phyloP scores from a whole-genome alignment of 2,888 invertebrate genomes.

The Sericinus montela region DNA sequence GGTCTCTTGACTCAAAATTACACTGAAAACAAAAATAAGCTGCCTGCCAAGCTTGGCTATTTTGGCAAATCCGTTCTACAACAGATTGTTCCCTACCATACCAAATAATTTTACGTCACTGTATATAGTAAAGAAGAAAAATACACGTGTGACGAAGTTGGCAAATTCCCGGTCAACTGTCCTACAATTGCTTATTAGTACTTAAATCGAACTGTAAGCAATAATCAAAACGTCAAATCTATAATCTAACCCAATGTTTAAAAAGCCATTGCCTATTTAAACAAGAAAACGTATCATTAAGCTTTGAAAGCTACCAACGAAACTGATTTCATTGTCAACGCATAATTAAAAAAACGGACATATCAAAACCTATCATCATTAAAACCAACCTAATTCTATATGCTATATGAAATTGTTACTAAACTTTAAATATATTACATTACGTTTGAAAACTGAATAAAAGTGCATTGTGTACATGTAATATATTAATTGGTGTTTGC shows the following conservation, averaged over 20 bases:
- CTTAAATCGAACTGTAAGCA: background rate
- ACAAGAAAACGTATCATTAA: constrained; percentile 44
- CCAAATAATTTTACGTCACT: too few relatives aligned
- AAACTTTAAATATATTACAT: background rate
- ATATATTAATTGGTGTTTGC: background rate
- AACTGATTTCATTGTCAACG: constrained; percentile 42
- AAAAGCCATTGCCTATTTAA: constrained; percentile 36
- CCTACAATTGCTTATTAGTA: background rate
- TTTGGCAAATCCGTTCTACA: too few relatives aligned
- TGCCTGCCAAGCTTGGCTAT: too few relatives aligned
- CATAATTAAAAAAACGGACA: constrained; percentile 50
- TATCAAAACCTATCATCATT: constrained; percentile 40
- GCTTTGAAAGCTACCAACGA: constrained; percentile 35
- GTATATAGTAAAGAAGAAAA: too few relatives aligned
- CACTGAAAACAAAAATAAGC: too few relatives aligned
- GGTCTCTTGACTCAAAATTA: too few relatives aligned
- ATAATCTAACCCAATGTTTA: constrained; percentile 29
- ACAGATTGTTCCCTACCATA: too few relatives aligned
- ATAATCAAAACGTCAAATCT: constrained; percentile 12
- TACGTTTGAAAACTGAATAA: constrained; percentile 8
- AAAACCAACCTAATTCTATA: constrained; percentile 3
- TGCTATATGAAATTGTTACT: background rate
- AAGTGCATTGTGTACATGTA: background rate
- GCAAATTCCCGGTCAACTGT: background rate
- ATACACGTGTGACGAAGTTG: background rate